Base-by-base conservation (phyloP, 2,888 invertebrate species). In the Oconnorella tubifera region DNA sequence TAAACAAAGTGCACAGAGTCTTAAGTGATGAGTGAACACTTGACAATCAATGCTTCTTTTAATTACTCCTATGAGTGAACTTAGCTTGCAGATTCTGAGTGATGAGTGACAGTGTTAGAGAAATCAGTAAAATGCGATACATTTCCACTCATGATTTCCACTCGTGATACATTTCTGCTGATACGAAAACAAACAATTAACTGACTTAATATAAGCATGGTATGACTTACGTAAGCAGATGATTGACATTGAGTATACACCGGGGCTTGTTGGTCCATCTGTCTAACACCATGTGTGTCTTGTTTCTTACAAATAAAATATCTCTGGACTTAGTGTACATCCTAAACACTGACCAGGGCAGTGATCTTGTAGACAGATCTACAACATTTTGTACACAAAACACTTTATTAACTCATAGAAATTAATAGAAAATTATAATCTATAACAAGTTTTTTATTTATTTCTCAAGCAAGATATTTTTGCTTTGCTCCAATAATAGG, bases 161-260 rank as follows among this genome's bases (percentile, higher is more conserved):
- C n/a, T n/a, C n/a, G n/a, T n/a, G n/a, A n/a, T n/a, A n/a, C n/a
- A n/a, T n/a, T n/a, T n/a, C n/a, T n/a, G n/a, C n/a, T n/a, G n/a
- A n/a, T n/a, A n/a, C n/a, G n/a, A n/a, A n/a, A n/a, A n/a, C n/a
- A n/a, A n/a, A n/a, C n/a, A n/a, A n/a, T n/a, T n/a, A n/a, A n/a
- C n/a, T n/a, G n/a, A n/a, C n/a, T n/a, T n/a, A n/a, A n/a, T n/a
- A n/a, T n/a, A n/a, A n/a, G n/a, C n/a, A n/a, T n/a, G n/a, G n/a
- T n/a, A n/a, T n/a, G n/a, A n/a, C n/a, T n/a, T n/a, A n/a, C n/a
- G n/a, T n/a, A n/a, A n/a, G n/a, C n/a, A n/a, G n/a, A n/a, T n/a
- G n/a, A n/a, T 75, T 75, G 4, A 74, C 62, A 68, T 74, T 75
- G 62, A 75, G 68, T 56, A 76, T 76, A 59, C 66, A 73, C 57